A percentile compares a stretch with the other conserved stretches of the same genome.
phyloP scores from a whole-genome alignment of 2,113 vertebrate genomes.

The Lasiurus cinereus region DNA sequence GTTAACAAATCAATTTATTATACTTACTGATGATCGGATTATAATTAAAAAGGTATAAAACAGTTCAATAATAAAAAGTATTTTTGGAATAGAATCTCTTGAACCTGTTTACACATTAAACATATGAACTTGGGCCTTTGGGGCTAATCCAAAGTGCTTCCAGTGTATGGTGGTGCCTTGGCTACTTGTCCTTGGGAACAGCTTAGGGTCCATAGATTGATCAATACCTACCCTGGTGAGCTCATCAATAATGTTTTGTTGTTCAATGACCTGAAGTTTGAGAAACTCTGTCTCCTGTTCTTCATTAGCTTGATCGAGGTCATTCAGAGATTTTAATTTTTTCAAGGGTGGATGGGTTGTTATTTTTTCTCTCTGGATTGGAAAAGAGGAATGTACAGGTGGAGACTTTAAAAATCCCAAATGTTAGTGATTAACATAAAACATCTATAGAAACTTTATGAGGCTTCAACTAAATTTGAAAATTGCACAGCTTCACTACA shows the following conservation, averaged over 20 bases:
- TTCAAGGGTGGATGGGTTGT: slow-evolving; percentile 96
- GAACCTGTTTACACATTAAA: slow-evolving; percentile 4
- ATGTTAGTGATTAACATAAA: not conserved
- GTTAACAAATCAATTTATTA: not conserved
- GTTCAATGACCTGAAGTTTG: slow-evolving; percentile 98
- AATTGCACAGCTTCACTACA: not conserved
- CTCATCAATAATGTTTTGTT: slow-evolving; percentile 96
- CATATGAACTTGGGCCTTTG: not conserved
- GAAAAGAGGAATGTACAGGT: slow-evolving; percentile 56
- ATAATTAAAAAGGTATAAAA: not conserved
- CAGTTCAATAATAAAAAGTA: not conserved
- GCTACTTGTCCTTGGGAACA: not conserved
- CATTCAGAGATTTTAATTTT: slow-evolving; percentile 98
- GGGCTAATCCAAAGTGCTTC: not conserved
- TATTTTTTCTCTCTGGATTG: slow-evolving; percentile 95
- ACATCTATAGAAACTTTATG: not conserved
- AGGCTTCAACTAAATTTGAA: not conserved
- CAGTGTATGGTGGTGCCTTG: not conserved
- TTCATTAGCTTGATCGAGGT: slow-evolving; percentile 97
- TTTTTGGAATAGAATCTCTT: not conserved
- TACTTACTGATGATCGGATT: not conserved
- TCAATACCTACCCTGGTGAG: slow-evolving; percentile 89
- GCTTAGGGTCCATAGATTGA: not conserved
- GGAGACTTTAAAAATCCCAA: not conserved
- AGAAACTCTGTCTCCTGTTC: slow-evolving; percentile 99